Percentiles rank a stretch among this genome's conserved stretches.
phyloP scores from a whole-genome alignment of 2,797 vertebrate species.

The Phataginus tricuspis region DNA sequence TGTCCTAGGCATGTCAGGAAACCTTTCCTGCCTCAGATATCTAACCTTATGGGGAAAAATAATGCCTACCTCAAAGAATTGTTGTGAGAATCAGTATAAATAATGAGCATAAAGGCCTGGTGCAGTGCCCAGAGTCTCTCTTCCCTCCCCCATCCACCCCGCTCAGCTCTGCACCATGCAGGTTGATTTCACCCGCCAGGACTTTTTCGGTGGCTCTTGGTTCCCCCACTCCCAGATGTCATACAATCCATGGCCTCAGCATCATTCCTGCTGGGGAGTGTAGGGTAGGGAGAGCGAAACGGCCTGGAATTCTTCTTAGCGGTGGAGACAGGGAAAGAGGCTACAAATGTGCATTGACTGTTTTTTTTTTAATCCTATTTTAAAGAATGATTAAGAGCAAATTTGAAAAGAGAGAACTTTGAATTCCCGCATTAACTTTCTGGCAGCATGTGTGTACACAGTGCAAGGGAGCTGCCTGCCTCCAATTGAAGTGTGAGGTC shows the following conservation, averaged over 20 bases:
- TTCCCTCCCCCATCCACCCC: not conserved
- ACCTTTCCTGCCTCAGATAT: not conserved
- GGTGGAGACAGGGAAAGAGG: not conserved
- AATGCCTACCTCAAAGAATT: not conserved
- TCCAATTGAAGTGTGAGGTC: not conserved
- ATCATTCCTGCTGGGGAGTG: not conserved
- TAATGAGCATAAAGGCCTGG: not conserved
- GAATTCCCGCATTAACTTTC: not conserved
- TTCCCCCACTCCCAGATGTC: not conserved
- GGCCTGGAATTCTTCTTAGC: not conserved
- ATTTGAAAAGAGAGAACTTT: not conserved
- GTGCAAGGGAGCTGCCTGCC: not conserved
- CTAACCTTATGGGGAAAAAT: not conserved
- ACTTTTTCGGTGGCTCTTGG: not conserved
- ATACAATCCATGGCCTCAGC: not conserved
- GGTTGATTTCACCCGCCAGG: not conserved
- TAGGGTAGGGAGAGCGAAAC: not conserved
- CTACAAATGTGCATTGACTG: not conserved
- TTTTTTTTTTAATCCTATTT: not conserved
- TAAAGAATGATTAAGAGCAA: not conserved
- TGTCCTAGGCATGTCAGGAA: not conserved
- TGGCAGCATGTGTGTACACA: not conserved
- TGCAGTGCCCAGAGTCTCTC: not conserved
- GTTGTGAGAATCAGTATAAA: not conserved
- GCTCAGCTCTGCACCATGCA: not conserved